phyloP scores from a whole-genome alignment of 1,140 invertebrate species.

The Leptestheria dahalacensis region DNA sequence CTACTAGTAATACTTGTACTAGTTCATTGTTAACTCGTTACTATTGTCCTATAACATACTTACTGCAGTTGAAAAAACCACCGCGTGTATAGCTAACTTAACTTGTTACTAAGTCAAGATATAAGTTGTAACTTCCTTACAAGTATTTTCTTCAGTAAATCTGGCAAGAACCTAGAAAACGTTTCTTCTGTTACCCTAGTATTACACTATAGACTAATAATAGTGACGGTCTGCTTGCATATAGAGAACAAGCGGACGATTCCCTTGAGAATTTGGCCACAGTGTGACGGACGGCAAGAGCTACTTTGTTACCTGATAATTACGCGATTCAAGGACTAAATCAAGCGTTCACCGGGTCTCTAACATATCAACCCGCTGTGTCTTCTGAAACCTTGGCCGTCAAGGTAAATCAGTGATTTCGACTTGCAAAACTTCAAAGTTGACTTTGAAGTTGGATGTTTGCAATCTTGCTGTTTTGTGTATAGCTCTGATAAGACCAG shows the following conservation, averaged over 20 bases:
- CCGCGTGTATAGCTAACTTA: too few relatives aligned
- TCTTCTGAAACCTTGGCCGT: neutral
- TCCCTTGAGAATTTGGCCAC: neutral
- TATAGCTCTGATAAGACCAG: neutral
- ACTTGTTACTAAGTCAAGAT: too few relatives aligned
- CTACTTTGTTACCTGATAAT: conserved; percentile 5
- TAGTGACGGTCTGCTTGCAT: neutral
- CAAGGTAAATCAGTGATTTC: neutral
- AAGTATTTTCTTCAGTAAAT: too few relatives aligned
- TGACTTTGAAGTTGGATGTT: too few relatives aligned
- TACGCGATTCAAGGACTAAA: neutral
- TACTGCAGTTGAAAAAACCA: too few relatives aligned
- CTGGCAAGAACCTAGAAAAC: too few relatives aligned
- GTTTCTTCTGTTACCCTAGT: neutral
- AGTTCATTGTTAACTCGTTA: too few relatives aligned
- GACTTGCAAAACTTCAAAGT: neutral
- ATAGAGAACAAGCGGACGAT: conserved; percentile 4
- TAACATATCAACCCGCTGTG: neutral
- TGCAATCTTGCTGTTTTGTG: neutral
- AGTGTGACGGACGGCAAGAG: conserved; percentile 8
- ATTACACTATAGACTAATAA: neutral
- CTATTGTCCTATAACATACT: too few relatives aligned
- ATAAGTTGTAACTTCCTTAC: too few relatives aligned
- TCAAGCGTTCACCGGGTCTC: neutral
- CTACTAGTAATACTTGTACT: neutral